Evolutionary conservation across 2,888 invertebrate genomes (phyloP).

Genomic region (Prosapia bicincta): DNA sequence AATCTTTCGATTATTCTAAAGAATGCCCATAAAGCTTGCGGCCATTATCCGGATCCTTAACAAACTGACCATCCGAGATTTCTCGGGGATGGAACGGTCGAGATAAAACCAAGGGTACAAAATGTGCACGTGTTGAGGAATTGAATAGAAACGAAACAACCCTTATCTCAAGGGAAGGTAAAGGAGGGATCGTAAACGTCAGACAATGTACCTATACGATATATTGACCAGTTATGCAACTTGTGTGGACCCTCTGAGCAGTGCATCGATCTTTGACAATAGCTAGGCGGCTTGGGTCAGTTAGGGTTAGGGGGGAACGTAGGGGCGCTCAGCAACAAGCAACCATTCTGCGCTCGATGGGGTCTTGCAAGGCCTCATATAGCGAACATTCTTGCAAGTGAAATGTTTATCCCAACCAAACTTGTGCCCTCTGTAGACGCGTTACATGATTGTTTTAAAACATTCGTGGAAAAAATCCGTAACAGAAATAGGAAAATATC

Average conservation of each 20-base stretch:
- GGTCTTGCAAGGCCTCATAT: no score
- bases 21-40: no score
- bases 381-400: no score
- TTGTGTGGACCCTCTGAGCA: background rate
- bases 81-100: no score
- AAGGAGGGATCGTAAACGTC: background rate
- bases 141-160: background rate
- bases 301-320: background rate
- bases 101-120: background rate
- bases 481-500: no score
- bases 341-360: background rate
- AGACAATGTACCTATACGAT: background rate
- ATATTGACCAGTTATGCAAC: constrained; percentile 2
- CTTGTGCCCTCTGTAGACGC: no score
- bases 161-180: background rate
- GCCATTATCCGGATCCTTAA: background rate
- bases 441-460: no score
- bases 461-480: no score
- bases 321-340: background rate
- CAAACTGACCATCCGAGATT: background rate
- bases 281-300: background rate
- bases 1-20: no score
- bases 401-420: no score
- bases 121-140: background rate
- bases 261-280: background rate